Base-by-base conservation (phyloP, 1,140 invertebrate species). In the Cyphomyrmex costatus region DNA sequence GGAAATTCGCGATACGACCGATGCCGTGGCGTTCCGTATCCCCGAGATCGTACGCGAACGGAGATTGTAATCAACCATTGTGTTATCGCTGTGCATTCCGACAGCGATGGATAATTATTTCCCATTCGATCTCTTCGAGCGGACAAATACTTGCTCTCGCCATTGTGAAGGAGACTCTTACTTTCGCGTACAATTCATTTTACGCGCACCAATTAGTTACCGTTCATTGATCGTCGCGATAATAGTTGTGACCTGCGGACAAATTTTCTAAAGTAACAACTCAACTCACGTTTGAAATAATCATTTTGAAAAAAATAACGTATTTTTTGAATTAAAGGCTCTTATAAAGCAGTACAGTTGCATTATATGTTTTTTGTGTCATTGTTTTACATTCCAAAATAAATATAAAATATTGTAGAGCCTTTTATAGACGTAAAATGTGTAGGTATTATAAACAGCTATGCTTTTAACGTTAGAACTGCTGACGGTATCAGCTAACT, bases 1-100 rank as follows among this genome's bases (percentile, higher is more conserved):
- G 83, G 87, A 89, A 89, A 86, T 89, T 88, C 84, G 83, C 82
- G 84, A 90, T 84, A 84, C 85, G 76, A 84, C 80, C 66, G 63
- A 58, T 61, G 65, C 51, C 56, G 46, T 49, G 78, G 56, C 36
- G 84, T 42, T 46, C 70, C 30, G 65, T 46, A 24, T 63, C 74
- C 49, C 36, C 36, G 66, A 74, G 60, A 85, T 68, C 86, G 42
- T 74, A 56, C 83, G 19, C 63, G 63, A 42, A 24, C 36, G 42
- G 49, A 70, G 85, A 89, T 87, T 53, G 53, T 87, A 90, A 90
- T 90, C 88, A 56, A 80, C 53, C 36, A 74, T 87, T 65, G 49
- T 74, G 80, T 90, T 90, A 90, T 87, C 86, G 74, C 49, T 80
- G 63, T 49, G 78, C 49, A 24, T 77, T 42, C 65, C 42, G 58